Evolutionary conservation across 2,113 vertebrate species (phyloP).

Genomic region (Aramus guarauna): DNA sequence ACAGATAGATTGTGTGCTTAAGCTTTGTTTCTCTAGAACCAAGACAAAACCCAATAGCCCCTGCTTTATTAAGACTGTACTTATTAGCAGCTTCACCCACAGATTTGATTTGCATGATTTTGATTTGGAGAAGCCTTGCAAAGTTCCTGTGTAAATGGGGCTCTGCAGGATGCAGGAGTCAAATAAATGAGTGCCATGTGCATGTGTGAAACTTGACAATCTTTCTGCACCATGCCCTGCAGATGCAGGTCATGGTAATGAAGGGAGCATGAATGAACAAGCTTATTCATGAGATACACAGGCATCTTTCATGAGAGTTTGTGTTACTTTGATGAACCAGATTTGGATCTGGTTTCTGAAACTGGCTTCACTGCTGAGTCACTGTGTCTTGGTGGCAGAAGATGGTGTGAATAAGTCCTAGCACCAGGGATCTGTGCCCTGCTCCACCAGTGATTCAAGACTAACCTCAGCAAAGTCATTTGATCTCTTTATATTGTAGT

Average conservation of each 20-base stretch:
- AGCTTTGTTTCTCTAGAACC: background rate
- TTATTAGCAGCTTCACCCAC: background rate
- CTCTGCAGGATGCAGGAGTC: background rate
- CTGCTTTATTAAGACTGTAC: background rate
- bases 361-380: background rate
- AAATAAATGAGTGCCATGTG: background rate
- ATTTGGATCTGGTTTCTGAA: background rate
- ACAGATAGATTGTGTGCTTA: background rate
- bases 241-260: background rate
- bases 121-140: background rate
- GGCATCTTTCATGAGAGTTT: background rate
- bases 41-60: background rate
- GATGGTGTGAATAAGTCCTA: background rate
- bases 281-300: background rate
- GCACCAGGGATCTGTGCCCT: background rate
- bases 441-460: background rate
- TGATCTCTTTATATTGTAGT: background rate
- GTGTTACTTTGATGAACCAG: background rate
- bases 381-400: background rate
- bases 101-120: background rate
- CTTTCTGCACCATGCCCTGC: background rate
- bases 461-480: background rate
- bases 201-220: background rate
- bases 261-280: background rate
- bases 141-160: background rate